Evolutionary conservation across 1,140 invertebrate species (phyloP).

Genomic region (Fopius arisanus): DNA sequence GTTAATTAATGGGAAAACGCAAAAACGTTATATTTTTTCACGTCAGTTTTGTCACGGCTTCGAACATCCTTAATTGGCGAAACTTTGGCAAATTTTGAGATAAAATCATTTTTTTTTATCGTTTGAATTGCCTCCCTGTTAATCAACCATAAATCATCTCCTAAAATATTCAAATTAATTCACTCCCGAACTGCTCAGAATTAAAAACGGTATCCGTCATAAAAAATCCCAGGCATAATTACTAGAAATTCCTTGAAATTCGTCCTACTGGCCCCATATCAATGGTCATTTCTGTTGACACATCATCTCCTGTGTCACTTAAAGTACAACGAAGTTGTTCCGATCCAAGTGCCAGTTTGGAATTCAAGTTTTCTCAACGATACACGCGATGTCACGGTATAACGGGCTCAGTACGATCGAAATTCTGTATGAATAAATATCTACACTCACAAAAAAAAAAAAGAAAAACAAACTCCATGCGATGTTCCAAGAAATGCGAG

Average conservation of each 20-base stretch:
- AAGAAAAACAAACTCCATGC: background rate
- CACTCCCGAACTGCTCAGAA: background rate
- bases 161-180: background rate
- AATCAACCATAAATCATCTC: background rate
- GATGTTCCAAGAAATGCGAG: slow-evolving; percentile 1
- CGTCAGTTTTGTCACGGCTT: too few relatives aligned
- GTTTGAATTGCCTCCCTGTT: too few relatives aligned
- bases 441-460: background rate
- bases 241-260: background rate
- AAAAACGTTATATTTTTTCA: too few relatives aligned
- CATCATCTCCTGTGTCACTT: background rate
- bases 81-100: too few relatives aligned
- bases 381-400: background rate
- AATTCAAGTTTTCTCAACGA: slow-evolving; percentile 1
- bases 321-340: background rate
- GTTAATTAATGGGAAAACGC: too few relatives aligned
- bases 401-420: slow-evolving; percentile 2
- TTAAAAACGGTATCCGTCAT: background rate
- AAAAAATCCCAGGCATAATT: background rate
- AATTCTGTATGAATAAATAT: slow-evolving; percentile 13
- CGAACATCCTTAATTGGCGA: too few relatives aligned
- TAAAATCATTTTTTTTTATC: too few relatives aligned
- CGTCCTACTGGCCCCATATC: slow-evolving; percentile 1
- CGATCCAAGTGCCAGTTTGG: background rate
- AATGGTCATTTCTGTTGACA: background rate